Conservation (phyloP, 2,888 invertebrate genomes). For the Gryllus longicercus region DNA sequence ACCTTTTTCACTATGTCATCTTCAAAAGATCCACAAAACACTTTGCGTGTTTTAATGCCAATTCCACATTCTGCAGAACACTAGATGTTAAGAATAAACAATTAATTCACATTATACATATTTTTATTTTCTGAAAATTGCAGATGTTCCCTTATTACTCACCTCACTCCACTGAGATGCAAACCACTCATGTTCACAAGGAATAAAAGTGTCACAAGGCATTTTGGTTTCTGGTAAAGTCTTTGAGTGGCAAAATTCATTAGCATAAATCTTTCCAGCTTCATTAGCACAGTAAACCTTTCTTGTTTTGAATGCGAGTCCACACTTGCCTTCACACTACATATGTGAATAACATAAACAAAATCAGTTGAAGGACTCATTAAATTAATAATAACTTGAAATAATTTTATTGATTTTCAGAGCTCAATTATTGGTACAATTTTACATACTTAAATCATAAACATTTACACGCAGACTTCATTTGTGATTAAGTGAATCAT, state of each 20-base stretch:
- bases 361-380: too few species aligned
- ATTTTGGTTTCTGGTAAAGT: conserved; percentile 62
- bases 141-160: conserved; percentile 40
- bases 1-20: conserved; percentile 58
- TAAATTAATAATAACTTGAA: too few species aligned
- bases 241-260: conserved; percentile 65
- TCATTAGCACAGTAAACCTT: conserved; percentile 70
- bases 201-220: conserved; percentile 59
- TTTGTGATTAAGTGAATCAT: not conserved
- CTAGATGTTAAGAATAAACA: conserved; percentile 48
- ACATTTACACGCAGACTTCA: not conserved
- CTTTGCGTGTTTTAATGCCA: conserved; percentile 78
- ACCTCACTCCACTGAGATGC: conserved; percentile 90
- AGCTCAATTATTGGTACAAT: too few species aligned
- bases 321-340: conserved; percentile 75
- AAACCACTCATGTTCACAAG: conserved; percentile 83
- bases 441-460: too few species aligned
- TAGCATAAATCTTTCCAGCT: conserved; percentile 63
- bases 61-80: conserved; percentile 85
- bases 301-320: conserved; percentile 69
- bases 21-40: conserved; percentile 77
- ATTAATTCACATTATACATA: not conserved
- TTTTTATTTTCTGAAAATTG: not conserved
- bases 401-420: too few species aligned
- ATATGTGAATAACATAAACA: conserved; percentile 24